A percentile compares a stretch with the other conserved stretches of the same genome.
phyloP scores from a whole-genome alignment of 2,888 invertebrate species.

The Tetragonula carbonaria region DNA sequence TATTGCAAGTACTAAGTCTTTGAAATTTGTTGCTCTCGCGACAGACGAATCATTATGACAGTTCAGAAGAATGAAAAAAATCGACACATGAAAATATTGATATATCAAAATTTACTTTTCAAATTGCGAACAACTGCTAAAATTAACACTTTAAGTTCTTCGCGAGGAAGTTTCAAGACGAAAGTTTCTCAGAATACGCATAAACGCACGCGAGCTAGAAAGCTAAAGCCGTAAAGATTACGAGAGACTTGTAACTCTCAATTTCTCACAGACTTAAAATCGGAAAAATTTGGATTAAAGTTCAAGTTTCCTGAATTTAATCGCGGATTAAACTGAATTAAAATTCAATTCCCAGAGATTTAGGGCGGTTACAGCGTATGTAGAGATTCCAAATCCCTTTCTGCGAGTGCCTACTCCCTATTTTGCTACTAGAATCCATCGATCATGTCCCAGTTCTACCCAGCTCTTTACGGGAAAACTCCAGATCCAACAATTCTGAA shows the following conservation, averaged over 20 bases:
- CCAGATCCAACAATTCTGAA: background rate
- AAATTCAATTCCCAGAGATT: background rate
- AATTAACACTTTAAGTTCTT: background rate
- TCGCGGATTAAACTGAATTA: background rate
- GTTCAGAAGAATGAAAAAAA: too few relatives aligned
- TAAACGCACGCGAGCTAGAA: background rate
- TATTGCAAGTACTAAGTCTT: too few relatives aligned
- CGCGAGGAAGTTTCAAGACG: background rate
- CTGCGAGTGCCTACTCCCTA: background rate
- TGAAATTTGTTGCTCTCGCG: too few relatives aligned
- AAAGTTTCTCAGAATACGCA: too few relatives aligned
- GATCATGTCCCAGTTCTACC: background rate
- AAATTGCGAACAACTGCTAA: too few relatives aligned
- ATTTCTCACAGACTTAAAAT: background rate
- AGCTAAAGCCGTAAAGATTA: background rate
- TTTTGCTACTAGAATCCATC: background rate
- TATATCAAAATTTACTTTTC: too few relatives aligned
- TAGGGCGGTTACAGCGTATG: too few relatives aligned
- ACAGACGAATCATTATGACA: too few relatives aligned
- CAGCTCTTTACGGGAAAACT: background rate
- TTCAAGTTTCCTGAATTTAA: background rate
- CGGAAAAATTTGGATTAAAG: background rate
- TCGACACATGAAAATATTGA: too few relatives aligned
- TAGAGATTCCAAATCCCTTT: background rate
- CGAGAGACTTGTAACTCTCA: background rate